Base-by-base conservation (phyloP, 2,888 invertebrate species). In the Agrotis clavis region DNA sequence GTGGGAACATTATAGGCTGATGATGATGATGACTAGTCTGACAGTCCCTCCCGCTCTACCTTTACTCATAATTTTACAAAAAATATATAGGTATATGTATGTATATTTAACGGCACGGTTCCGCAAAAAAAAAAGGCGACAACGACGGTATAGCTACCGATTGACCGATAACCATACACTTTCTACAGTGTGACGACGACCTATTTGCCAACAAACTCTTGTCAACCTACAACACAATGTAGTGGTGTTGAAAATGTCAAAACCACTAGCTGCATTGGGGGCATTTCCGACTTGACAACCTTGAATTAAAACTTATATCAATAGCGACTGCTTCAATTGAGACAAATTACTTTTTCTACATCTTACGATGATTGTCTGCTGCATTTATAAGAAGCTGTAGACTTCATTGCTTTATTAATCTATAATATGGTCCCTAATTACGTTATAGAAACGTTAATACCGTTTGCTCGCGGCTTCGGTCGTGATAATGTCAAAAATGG, bases 261-360 rank as follows among this genome's bases (percentile, higher is more conserved):
- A 41, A 19, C 5, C 30, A 45, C 16, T 56, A 41, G 0, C 48
- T 51, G 45, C 5, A 64, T 54, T 59, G 25, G 25, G 16, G 56
- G 13, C 25, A 25, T 57, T 62, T 59, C 51, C 47, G n/a, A 18
- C 41, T 41, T 67, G 71, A 59, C 79, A 79, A 76, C 76, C 71
- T 61, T 79, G 65, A 71, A 76, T 56, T 66, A 64, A 48, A 50
- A 59, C 48, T 18, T 66, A 35, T 59, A 51, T 25, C 35, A 56
- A 62, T 48, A 68, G 62, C 50, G 30, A 63, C 51, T 19, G 53
- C 21, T 71, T 79, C 71, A 79, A 71, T 79, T 76, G 79, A 76
- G 59, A 76, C 50, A 18, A 76, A 51, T 71, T 48, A 56, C 19
- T 53, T 48, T 65, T 67, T 60, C 19, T 41, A 45, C 21, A 21